Evolutionary conservation across 2,888 invertebrate species (phyloP).

Genomic region (Laspeyria flexula): DNA sequence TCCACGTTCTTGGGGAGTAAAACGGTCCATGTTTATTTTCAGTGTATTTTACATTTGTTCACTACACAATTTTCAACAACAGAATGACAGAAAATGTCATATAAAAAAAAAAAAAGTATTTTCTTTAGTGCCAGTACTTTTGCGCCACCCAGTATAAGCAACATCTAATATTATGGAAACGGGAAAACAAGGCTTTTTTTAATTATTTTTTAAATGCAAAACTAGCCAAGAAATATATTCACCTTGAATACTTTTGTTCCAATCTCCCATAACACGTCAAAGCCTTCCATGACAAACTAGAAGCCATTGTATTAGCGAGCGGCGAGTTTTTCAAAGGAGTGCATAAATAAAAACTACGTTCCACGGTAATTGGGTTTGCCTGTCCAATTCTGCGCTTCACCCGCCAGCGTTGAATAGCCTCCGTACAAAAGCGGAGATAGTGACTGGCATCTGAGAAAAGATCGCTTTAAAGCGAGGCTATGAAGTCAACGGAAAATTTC

Average conservation of each 20-base stretch:
- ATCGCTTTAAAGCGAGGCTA: conserved; percentile 44
- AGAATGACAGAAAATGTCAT: too few relatives aligned
- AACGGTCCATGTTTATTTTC: too few relatives aligned
- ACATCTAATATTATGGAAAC: too few relatives aligned
- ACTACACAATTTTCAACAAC: too few relatives aligned
- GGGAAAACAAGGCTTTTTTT: too few relatives aligned
- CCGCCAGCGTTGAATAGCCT: conserved; percentile 45
- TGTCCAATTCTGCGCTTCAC: conserved; percentile 53
- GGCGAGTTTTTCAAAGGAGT: conserved; percentile 39
- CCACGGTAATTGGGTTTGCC: conserved; percentile 57
- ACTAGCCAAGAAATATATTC: not conserved
- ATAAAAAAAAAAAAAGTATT: too few relatives aligned
- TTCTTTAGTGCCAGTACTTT: too few relatives aligned
- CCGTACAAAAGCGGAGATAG: conserved; percentile 51
- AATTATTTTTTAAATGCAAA: too few relatives aligned
- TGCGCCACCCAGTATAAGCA: too few relatives aligned
- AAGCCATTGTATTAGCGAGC: conserved; percentile 31
- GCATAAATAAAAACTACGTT: conserved; percentile 54
- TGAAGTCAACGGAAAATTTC: conserved; percentile 10
- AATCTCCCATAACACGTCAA: not conserved
- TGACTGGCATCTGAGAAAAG: conserved; percentile 53
- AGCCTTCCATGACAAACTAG: conserved; percentile 15
- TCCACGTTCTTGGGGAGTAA: too few relatives aligned
- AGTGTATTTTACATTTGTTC: too few relatives aligned
- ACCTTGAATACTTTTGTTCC: not conserved